Percentiles rank a stretch among this genome's conserved stretches.
Evolutionary conservation across 2,797 vertebrate species (phyloP).

Genomic region (Hippopotamyrus pictus): DNA sequence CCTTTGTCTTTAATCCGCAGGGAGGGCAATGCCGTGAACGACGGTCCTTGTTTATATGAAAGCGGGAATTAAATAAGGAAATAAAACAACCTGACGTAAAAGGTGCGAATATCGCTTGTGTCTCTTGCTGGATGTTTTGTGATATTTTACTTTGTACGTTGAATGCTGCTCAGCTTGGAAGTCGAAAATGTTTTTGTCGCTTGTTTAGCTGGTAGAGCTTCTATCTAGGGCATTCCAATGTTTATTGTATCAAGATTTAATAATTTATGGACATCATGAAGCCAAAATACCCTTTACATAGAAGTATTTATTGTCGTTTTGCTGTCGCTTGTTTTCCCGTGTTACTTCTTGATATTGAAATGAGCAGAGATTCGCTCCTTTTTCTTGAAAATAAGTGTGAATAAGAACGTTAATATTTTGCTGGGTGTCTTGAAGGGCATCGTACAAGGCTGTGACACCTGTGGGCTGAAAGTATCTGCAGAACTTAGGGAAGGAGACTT

Average conservation of each 20-base stretch:
- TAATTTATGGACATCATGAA: constrained; percentile 6
- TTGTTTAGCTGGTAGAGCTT: constrained; percentile 6
- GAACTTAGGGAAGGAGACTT: neutral
- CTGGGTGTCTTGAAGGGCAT: neutral
- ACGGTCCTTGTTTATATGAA: neutral
- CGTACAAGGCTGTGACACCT: neutral
- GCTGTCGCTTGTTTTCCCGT: neutral
- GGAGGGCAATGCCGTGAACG: neutral
- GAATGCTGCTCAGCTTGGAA: neutral
- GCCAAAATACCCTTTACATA: constrained; percentile 11
- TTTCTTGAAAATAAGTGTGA: neutral
- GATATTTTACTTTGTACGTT: neutral
- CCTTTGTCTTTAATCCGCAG: neutral
- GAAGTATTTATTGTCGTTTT: constrained; percentile 16
- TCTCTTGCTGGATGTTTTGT: neutral
- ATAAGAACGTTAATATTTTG: neutral
- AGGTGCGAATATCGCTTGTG: neutral
- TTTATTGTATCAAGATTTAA: constrained; percentile 29
- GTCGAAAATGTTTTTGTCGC: neutral
- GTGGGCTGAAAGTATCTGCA: neutral
- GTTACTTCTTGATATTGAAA: neutral
- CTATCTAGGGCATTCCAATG: constrained; percentile 24
- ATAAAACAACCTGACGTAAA: neutral
- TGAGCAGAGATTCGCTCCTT: neutral
- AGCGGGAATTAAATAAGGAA: neutral